Base-by-base conservation (phyloP, 1,140 invertebrate genomes). In the Ctenoplectra terminalis region DNA sequence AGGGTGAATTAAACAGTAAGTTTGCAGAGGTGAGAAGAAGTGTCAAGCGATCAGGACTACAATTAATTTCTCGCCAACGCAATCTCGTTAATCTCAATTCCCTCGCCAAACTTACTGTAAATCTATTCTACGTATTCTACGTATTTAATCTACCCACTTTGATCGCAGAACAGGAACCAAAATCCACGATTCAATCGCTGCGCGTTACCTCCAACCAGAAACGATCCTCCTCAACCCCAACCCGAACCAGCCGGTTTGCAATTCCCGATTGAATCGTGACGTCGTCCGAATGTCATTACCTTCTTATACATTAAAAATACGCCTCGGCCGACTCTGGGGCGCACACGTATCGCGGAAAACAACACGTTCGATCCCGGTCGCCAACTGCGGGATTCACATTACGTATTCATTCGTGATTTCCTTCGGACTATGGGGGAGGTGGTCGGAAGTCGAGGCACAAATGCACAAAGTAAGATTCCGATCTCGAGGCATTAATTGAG, bases 351-450 rank as follows among this genome's bases (percentile, higher is more conserved):
- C 60, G 50, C 54, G 34, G 54, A 67, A 85, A 87, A 83, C 78
- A 88, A 67, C 58, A 17, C 54, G 43, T 31, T n/a, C 26, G 73
- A 34, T 80, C 43, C 31, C 60, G 67, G n/a, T 5, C 8, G 48
- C 46, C n/a, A 26, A 13, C 37, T 15, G 13, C 31, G 17, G 67
- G n/a, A 31, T 46, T 20, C 17, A 63, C 88, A 92, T 93, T 92
- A 92, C 89, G 86, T 92, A 93, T 92, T 92, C 91, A 93, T 92
- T 93, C 89, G 88, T 89, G 88, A 92, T 92, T 92, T 91, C 75
- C 81, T 87, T 77, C 64, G 40, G 31, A 56, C 79, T n/a, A 8
- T n/a, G n/a, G n/a, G n/a, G 34, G 15, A 7, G 29, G 40, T 43
- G n/a, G 64, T 52, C n/a, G 70, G 72, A 84, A 88, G 71, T 81